Conservation (phyloP, 2,888 invertebrate genomes). For the Girardia tigrina region DNA sequence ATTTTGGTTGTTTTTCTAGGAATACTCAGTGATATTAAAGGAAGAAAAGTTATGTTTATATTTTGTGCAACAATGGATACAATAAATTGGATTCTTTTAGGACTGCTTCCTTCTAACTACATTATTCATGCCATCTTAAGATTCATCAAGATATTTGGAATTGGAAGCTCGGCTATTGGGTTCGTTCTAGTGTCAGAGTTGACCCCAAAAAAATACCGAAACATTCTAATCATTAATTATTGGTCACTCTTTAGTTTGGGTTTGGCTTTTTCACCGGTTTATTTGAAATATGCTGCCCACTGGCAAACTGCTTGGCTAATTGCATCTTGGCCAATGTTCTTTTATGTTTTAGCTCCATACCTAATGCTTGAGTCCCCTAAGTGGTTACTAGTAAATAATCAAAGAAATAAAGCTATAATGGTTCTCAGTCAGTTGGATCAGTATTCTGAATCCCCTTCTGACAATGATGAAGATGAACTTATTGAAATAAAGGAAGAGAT, state of each 20-base stretch:
- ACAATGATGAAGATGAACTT: background rate
- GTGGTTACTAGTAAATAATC: background rate
- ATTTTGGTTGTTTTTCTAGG: background rate
- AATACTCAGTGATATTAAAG: background rate
- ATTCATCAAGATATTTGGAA: background rate
- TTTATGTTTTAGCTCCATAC: background rate
- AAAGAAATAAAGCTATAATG: background rate
- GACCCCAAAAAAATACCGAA: background rate
- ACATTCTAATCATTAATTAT: background rate
- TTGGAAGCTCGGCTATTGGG: background rate
- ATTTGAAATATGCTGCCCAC: background rate
- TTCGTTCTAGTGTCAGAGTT: background rate
- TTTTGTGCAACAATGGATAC: background rate
- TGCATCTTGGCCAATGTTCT: background rate
- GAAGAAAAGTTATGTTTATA: background rate
- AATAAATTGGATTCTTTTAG: background rate
- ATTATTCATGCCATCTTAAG: background rate
- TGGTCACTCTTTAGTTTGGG: background rate
- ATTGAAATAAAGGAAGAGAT: background rate
- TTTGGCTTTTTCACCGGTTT: background rate
- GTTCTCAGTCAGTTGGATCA: background rate
- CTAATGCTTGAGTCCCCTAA: background rate
- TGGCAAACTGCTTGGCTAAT: background rate
- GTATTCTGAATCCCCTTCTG: background rate
- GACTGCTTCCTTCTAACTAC: background rate